phyloP scores from a whole-genome alignment of 1,140 invertebrate genomes.

The Cepaea nemoralis region DNA sequence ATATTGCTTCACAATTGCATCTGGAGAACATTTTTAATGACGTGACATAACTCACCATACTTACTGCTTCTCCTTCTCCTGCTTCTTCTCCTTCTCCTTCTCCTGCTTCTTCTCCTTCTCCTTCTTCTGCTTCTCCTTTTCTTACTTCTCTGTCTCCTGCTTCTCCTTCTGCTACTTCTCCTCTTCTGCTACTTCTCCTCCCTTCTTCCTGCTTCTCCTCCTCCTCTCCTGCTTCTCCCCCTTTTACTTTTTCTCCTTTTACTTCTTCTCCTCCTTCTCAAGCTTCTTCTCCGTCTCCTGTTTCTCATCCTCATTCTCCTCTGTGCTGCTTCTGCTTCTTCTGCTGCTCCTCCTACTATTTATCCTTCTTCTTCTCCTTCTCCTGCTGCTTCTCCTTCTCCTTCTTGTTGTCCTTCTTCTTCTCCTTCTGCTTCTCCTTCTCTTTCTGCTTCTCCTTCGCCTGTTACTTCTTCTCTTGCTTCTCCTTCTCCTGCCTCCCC shows the following conservation, averaged over 20 bases:
- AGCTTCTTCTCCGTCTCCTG: background rate
- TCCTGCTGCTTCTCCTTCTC: too few relatives aligned
- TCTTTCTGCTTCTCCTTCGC: background rate
- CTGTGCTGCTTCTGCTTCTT: background rate
- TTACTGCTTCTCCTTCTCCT: background rate
- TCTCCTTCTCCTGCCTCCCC: background rate
- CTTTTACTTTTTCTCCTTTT: background rate
- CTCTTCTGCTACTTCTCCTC: background rate
- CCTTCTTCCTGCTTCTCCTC: background rate
- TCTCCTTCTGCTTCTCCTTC: background rate
- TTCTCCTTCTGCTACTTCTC: background rate
- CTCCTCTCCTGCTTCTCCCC: background rate
- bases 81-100: background rate
- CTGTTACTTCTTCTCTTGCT: background rate
- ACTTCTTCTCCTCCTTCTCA: background rate
- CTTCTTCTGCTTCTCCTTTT: background rate
- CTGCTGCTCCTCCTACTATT: background rate
- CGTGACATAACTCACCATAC: background rate
- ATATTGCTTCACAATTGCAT: too few relatives aligned
- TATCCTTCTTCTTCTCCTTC: background rate
- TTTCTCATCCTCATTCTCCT: background rate
- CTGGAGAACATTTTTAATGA: too few relatives aligned
- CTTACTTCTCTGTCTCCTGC: background rate
- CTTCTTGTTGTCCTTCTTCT: too few relatives aligned
- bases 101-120: background rate